Conservation (phyloP, 2,113 vertebrate genomes). For the Rhinichthys klamathensis region DNA sequence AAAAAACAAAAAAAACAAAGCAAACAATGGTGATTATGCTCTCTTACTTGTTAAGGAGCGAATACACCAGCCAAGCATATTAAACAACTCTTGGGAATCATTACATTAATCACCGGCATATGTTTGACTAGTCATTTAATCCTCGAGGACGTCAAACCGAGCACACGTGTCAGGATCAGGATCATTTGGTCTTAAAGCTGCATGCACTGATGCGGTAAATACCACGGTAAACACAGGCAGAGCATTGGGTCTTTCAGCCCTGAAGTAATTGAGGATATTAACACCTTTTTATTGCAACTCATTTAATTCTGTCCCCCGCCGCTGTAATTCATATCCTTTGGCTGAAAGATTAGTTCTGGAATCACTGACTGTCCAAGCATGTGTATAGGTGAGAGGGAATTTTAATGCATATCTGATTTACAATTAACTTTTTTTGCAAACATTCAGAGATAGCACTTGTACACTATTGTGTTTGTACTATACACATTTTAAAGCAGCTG, state of each 20-base stretch:
- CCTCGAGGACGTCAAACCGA: neutral
- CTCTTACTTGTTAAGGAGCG: neutral
- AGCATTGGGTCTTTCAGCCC: constrained; percentile 39
- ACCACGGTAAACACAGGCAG: constrained; percentile 17
- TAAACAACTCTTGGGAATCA: constrained; percentile 16
- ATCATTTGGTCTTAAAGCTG: constrained; percentile 8
- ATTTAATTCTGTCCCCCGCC: constrained; percentile 66
- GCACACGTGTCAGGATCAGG: neutral
- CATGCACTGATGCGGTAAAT: constrained; percentile 7
- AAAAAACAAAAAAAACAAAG: constrained; percentile 36
- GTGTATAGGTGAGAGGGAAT: constrained; percentile 61
- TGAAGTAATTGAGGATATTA: constrained; percentile 67
- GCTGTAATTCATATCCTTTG: constrained; percentile 64
- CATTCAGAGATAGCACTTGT: neutral
- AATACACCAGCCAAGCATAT: neutral
- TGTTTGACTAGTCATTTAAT: constrained; percentile 32
- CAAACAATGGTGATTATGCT: constrained; percentile 48
- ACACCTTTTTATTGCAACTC: constrained; percentile 68
- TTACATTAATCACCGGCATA: constrained; percentile 28
- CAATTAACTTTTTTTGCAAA: neutral
- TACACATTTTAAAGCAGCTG: neutral
- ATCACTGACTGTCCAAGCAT: constrained; percentile 64
- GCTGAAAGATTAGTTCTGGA: constrained; percentile 69
- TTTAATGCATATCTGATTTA: constrained; percentile 63
- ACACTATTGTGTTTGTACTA: neutral